Percentiles rank a stretch among this genome's conserved stretches.
phyloP scores from a whole-genome alignment of 2,797 vertebrate genomes.

The Australoheros facetus region DNA sequence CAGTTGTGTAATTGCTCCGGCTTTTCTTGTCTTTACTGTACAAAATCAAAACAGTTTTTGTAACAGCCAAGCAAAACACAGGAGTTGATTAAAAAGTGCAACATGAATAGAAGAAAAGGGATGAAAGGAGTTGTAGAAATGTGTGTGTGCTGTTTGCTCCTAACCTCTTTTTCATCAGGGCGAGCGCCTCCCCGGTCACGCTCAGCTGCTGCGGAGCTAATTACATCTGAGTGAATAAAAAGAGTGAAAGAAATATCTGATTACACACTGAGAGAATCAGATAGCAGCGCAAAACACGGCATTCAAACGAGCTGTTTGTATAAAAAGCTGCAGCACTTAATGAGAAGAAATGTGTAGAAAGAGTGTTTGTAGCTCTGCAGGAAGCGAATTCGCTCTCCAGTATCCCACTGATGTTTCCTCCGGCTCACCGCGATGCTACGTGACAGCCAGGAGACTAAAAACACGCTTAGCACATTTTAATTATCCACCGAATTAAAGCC shows the following conservation, averaged over 20 bases:
- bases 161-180: not conserved
- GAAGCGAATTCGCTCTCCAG: not conserved
- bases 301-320: constrained; percentile 7
- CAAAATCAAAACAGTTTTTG: not conserved
- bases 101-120: not conserved
- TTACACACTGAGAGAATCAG: constrained; percentile 22
- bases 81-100: not conserved
- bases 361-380: not conserved
- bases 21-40: fast-evolving
- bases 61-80: not conserved
- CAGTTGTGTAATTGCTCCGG: fast-evolving
- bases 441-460: not conserved
- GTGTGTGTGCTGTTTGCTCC: not conserved
- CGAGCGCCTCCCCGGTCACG: not conserved
- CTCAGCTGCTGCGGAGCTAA: constrained; percentile 6
- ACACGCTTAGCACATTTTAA: not conserved
- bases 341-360: not conserved
- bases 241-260: constrained; percentile 3
- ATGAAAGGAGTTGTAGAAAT: not conserved
- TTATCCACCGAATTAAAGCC: not conserved
- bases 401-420: not conserved
- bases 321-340: constrained; percentile 1
- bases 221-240: not conserved
- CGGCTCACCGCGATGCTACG: not conserved
- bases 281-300: constrained; percentile 9